These are phyloP conservation scores for Tachycineta bicolor DNA, from an alignment of 2,113 vertebrate genomes.

Conservation along the genomic window DNA sequence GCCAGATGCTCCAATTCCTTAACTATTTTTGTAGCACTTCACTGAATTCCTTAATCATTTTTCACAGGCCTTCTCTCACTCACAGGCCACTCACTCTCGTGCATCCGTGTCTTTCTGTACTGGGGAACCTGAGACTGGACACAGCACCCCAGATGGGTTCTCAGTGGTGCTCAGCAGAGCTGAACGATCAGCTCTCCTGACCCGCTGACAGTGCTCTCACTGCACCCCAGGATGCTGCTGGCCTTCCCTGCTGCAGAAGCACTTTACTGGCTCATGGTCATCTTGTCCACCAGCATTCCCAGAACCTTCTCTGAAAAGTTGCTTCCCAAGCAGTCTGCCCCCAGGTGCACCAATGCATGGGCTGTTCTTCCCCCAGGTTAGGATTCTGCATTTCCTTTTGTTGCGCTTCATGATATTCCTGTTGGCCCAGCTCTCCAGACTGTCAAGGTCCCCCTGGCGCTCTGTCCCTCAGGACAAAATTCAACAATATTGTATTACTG, in stretches of 20 bases:
- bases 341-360: too few species aligned
- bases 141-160: background rate
- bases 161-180: background rate
- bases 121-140: background rate
- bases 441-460: rapidly evolving
- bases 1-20: background rate
- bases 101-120: background rate
- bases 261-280: background rate
- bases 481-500: background rate
- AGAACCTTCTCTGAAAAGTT: background rate
- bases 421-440: background rate
- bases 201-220: background rate
- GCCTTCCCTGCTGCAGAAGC: background rate
- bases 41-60: background rate
- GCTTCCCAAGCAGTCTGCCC: background rate
- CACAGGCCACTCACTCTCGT: background rate
- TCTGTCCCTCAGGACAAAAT: background rate
- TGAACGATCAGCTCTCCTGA: background rate
- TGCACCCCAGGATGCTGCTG: background rate
- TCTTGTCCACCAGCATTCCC: background rate
- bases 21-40: background rate
- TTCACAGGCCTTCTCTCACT: background rate
- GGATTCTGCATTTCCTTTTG: background rate
- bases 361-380: background rate
- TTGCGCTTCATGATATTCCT: background rate